Evolutionary conservation across 1,140 invertebrate genomes (phyloP), one percentile per base, ranked within the genome.

Genomic region (Dreissena polymorpha): DNA sequence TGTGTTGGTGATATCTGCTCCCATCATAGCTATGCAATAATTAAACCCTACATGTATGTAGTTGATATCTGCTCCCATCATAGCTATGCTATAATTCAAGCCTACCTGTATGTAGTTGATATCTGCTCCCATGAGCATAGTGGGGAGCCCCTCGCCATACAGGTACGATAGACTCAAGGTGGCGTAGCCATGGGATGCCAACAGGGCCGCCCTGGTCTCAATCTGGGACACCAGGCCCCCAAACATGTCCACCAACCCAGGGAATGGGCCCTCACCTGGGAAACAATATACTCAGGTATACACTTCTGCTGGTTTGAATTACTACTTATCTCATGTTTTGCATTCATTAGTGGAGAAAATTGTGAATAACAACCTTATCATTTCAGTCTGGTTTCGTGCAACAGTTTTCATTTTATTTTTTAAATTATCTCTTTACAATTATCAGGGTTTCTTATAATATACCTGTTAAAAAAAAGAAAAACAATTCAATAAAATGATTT

Each of bases 251-350:
- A 73, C 53, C 25, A 81, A 16, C 13, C 25, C 69, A 10, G 78
- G 78, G 49, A 81, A 81, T 49, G 78, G 78, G 0, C 78, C 78
- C n/a, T 81, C 29, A 18, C 78, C 78, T 80, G 39, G 39, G 39
- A 39, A 5, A 39, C 39, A 39, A 49, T 23, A 70, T 10, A 63
- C 18, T n/a, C 18, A 25, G 10, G 10, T n/a, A 5, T n/a, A 63
- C 18, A n/a, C 18, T n/a, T 2, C 60, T 63, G 60, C 60, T 63
- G 60, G 23, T 25, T 25, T 63, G 60, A 10, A 63, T 5, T 63
- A 63, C 23, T 63, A n/a, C 10, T 63, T 10, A 63, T n/a, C 7
- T 2, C 7, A 63, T n/a, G 18, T n/a, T n/a, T 5, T 5, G 60
- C 18, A 63, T 2, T 63, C 10, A n/a, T 63, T 3, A 25, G 23